Evolutionary conservation across 2,888 invertebrate genomes (phyloP), one percentile per base, ranked within the genome.

Genomic region (Metalampra italica): DNA sequence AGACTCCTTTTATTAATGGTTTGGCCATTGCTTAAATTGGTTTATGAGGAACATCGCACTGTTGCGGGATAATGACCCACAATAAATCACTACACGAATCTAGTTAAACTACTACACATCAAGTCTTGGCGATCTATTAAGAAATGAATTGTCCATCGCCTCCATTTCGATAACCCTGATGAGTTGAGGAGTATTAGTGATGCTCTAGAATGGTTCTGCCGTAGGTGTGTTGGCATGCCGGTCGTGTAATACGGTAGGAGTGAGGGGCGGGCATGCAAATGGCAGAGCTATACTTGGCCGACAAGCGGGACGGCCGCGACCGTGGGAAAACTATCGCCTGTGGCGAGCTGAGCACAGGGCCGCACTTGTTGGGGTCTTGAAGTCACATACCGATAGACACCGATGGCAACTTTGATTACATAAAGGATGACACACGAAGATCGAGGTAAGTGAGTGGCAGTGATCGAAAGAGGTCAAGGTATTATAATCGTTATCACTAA

Each of bases 271-370:
- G 81, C 83, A 87, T 86, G 88, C 87, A 89, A 87, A 89, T 88
- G 82, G 82, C 82, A 75, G 82, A 74, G 82, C 82, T 82, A 80
- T 85, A 83, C 79, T 84, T 81, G 79, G 83, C 77, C 81, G 78
- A 81, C 77, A 76, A 73, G 77, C 76, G 71, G 68, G 76, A 72
- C 77, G 79, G 71, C 76, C 75, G 79, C 70, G 86, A 87, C 83
- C 88, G 88, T 88, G 88, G 89, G 88, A 89, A 88, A 88, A 89
- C 85, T 87, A 88, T 89, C 88, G 89, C 89, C 89, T 78, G 88
- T 88, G 85, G 88, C 88, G 80, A 82, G 75, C 76, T 58, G 56
- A 46, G 45, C 1, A n/a, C 85, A 77, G 88, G 62, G 57, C 49
- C 71, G 82, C 51, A 88, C 57, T 86, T 22, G 22, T 22, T 22